Base-by-base conservation (phyloP, 2,113 vertebrate genomes). In the Trochalopteron elliotii region DNA sequence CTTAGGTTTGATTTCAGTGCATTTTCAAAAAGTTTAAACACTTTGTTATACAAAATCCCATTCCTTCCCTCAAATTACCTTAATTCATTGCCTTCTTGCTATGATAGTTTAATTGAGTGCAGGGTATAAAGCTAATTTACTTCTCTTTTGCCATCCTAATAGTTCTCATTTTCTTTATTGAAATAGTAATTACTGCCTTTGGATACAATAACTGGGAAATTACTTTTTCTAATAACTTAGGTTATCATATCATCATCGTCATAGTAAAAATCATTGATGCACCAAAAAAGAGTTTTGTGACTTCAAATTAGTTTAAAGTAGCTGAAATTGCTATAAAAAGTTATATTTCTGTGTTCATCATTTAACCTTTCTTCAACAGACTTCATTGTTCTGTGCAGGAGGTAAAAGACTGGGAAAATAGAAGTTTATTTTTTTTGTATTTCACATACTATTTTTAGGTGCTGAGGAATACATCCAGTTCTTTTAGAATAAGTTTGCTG, bases 101-200 rank as follows among this genome's bases (percentile, higher is more conserved):
- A 93, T 97, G 95, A 95, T 97, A 96, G 89, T 97, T 98, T 97
- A 97, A 98, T 94, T 97, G 95, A 97, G 92, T 96, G 84, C 64
- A 70, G 83, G 94, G 78, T 96, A 92, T 97, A 96, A 97, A 97
- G 85, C 72, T 97, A 97, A 98, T 97, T 98, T 98, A 97, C 97
- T 97, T 97, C 93, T 96, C 93, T 91, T 97, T 97, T 95, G 92
- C 94, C 35, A 83, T 92, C 78, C 77, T 97, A 95, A 96, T 96
- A 95, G 96, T 97, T 98, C 96, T 97, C 86, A 96, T 77, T 97
- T 97, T 95, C 97, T 96, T 97, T 97, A 97, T 97, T 97, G 98
- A 97, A 97, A 98, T 98, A 97, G 95, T 98, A 98, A 98, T 98
- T 98, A 97, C 96, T 92, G 92, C 60, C 96, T 97, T 97, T 95